Percentiles rank a stretch among this genome's conserved stretches.
phyloP scores from a whole-genome alignment of 2,888 invertebrate species.

The Amiota minor region DNA sequence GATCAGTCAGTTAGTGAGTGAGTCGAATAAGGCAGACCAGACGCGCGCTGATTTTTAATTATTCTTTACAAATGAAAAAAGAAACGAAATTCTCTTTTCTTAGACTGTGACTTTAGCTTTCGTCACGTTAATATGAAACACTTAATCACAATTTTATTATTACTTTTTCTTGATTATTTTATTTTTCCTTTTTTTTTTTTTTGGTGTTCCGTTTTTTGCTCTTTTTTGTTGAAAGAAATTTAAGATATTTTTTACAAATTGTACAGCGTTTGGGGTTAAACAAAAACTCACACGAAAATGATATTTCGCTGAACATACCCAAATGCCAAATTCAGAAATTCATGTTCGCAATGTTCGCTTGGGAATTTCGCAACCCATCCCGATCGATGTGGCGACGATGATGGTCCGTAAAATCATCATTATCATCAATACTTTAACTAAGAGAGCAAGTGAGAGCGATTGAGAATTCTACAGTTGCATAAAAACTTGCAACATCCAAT shows the following conservation, averaged over 20 bases:
- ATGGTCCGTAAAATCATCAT: too few species aligned
- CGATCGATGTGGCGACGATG: too few species aligned
- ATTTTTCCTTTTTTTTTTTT: not conserved
- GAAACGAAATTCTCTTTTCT: slow-evolving; percentile 22
- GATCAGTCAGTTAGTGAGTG: too few species aligned
- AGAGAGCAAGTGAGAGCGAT: slow-evolving; percentile 42
- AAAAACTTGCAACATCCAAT: slow-evolving; percentile 44
- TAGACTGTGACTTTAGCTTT: slow-evolving; percentile 44
- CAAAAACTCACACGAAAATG: slow-evolving; percentile 51
- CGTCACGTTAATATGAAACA: slow-evolving; percentile 65
- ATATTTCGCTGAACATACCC: slow-evolving; percentile 52
- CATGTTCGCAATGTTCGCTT: slow-evolving; percentile 51
- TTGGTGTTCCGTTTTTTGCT: slow-evolving; percentile 32
- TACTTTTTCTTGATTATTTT: not conserved
- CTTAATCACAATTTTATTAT: slow-evolving; percentile 62
- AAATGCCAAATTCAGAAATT: slow-evolving; percentile 50
- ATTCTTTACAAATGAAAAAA: slow-evolving; percentile 51
- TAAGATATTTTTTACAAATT: slow-evolving; percentile 64
- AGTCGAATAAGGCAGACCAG: slow-evolving; percentile 31
- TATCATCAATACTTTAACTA: slow-evolving; percentile 37
- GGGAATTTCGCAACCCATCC: slow-evolving; percentile 51
- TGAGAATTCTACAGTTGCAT: slow-evolving; percentile 25
- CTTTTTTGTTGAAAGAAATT: slow-evolving; percentile 41
- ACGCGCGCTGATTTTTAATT: slow-evolving; percentile 63
- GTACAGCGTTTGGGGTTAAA: slow-evolving; percentile 34